phyloP scores from a whole-genome alignment of 2,113 vertebrate species.

The Setophaga coronata region DNA sequence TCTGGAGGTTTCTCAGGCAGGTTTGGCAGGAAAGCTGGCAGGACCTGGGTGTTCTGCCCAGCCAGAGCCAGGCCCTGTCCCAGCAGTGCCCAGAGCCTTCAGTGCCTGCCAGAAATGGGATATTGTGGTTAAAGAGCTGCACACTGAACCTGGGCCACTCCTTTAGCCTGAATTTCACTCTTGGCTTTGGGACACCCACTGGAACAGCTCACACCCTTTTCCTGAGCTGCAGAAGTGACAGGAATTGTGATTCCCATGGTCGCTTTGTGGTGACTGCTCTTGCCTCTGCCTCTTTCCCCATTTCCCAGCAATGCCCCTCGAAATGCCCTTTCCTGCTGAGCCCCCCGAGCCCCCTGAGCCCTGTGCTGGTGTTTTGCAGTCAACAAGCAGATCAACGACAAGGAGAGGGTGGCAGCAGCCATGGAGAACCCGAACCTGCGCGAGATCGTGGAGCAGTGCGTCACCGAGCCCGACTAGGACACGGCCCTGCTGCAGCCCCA shows the following conservation, averaged over 20 bases:
- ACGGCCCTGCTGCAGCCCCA: neutral
- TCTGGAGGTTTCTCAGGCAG: fast-evolving
- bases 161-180: fast-evolving
- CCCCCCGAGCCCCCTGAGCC: neutral
- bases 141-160: neutral
- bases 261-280: neutral
- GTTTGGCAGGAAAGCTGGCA: neutral
- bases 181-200: fast-evolving
- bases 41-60: neutral
- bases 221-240: neutral
- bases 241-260: fast-evolving
- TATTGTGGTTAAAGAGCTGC: neutral
- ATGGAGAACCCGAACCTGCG: slow-evolving; percentile 96
- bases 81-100: fast-evolving
- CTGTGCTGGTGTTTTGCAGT: slow-evolving; percentile 77
- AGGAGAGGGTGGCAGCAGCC: slow-evolving; percentile 96
- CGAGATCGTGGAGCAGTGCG: slow-evolving; percentile 96
- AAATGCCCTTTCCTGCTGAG: neutral
- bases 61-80: neutral
- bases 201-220: neutral
- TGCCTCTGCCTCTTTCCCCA: fast-evolving
- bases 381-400: slow-evolving; percentile 99
- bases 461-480: slow-evolving; percentile 86
- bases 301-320: fast-evolving
- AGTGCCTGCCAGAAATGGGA: neutral